Evolutionary conservation across 2,113 vertebrate genomes (phyloP).

Genomic region (Ciconia stormi): DNA sequence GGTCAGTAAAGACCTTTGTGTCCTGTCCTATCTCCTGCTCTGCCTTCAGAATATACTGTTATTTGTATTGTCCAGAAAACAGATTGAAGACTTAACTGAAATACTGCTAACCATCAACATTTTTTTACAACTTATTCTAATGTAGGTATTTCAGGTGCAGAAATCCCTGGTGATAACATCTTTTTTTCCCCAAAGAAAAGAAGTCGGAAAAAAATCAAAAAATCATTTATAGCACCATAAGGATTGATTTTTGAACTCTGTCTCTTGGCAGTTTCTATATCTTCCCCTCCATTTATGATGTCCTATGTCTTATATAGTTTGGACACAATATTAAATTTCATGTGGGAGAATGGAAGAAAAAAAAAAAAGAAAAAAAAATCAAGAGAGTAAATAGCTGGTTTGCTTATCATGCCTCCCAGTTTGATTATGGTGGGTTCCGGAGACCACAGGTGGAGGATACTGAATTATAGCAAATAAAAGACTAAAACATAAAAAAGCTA

Average conservation of each 20-base stretch:
- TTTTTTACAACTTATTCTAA: background rate
- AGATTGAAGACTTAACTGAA: background rate
- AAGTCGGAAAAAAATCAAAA: background rate
- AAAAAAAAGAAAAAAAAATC: background rate
- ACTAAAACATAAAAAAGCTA: constrained; percentile 58
- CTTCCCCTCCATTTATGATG: background rate
- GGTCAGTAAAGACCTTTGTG: background rate
- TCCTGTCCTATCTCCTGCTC: background rate
- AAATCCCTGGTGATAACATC: background rate
- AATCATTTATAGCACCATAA: background rate
- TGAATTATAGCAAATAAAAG: constrained; percentile 67
- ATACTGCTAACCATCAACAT: background rate
- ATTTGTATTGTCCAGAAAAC: background rate
- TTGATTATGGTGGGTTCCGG: constrained; percentile 39
- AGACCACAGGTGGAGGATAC: constrained; percentile 52
- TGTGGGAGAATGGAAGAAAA: background rate
- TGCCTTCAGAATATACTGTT: background rate
- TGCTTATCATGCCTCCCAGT: constrained; percentile 32
- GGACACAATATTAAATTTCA: background rate
- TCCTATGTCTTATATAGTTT: background rate
- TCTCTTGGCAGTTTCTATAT: background rate
- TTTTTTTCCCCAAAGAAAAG: accelerated
- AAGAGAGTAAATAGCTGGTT: constrained; percentile 3
- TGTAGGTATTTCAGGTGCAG: background rate
- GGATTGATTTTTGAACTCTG: background rate